phyloP scores from a whole-genome alignment of 2,888 invertebrate genomes.

The Atethmia centrago region DNA sequence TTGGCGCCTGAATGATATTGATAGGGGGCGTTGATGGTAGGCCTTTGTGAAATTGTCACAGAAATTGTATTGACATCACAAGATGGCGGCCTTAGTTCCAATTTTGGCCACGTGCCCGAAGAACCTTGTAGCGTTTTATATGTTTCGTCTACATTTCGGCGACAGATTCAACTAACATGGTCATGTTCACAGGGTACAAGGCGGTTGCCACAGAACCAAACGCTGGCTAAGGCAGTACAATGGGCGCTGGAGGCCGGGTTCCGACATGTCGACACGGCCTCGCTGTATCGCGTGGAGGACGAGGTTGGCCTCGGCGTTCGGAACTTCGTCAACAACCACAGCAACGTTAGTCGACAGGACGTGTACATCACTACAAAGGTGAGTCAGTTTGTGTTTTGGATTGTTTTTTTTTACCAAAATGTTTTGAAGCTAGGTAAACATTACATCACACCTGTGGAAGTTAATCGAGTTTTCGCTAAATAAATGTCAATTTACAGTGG shows the following conservation, averaged over 20 bases:
- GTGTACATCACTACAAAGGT: slow-evolving; percentile 96
- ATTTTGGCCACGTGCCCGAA: too few relatives aligned
- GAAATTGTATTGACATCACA: too few relatives aligned
- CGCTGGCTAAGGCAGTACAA: slow-evolving; percentile 92
- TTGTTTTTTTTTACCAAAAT: too few relatives aligned
- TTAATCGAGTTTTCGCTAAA: not conserved
- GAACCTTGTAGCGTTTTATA: too few relatives aligned
- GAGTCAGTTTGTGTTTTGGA: slow-evolving; percentile 50
- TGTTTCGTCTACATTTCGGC: slow-evolving; percentile 1
- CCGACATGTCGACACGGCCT: slow-evolving; percentile 95
- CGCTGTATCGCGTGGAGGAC: slow-evolving; percentile 94
- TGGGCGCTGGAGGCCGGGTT: slow-evolving; percentile 94
- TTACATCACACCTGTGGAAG: not conserved
- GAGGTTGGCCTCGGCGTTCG: slow-evolving; percentile 93
- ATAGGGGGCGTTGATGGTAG: too few relatives aligned
- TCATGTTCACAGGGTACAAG: slow-evolving; percentile 80
- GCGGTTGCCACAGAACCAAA: slow-evolving; percentile 81
- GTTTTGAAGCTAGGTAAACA: too few relatives aligned
- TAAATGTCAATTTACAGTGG: not conserved
- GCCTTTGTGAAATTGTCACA: too few relatives aligned
- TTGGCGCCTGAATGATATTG: too few relatives aligned
- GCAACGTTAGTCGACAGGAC: slow-evolving; percentile 92
- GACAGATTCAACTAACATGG: slow-evolving; percentile 10
- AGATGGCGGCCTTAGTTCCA: too few relatives aligned
- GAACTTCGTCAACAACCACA: slow-evolving; percentile 91